Evolutionary conservation across 1,140 invertebrate genomes (phyloP), one percentile per base, ranked within the genome.

Genomic region (Lasaia peninsularis): DNA sequence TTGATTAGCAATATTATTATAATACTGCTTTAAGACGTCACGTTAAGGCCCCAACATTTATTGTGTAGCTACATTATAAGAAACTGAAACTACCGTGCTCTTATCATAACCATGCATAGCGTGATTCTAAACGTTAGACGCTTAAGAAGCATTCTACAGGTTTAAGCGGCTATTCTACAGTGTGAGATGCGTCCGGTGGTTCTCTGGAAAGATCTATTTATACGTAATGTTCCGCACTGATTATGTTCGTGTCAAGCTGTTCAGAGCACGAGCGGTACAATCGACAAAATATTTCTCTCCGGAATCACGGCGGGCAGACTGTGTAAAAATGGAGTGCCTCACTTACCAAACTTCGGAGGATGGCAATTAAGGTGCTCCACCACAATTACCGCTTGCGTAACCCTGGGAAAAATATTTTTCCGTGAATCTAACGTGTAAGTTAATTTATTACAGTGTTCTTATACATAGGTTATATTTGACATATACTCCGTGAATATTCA

Each of bases 331-430:
- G 86, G 86, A 88, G 86, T 83, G 83, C 86, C 86, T 86, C 83
- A 88, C 86, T 88, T 86, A 88, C 86, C 86, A 86, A 86, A 88
- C 82, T 85, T 84, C 81, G 77, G 81, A 81, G 74, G 86, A 88
- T 88, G 83, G 86, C 86, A 88, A 88, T 75, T 86, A 88, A 88
- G 86, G 86, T 86, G 77, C 86, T 88, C 86, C 86, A 88, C 86
- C 86, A 88, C 83, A 86, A 86, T 80, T 86, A 88, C 86, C 86
- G 86, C 86, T 86, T 86, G 86, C 86, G 86, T 86, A 88, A 88
- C 83, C 86, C 86, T 88, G 86, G 86, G 86, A 80, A 88, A 88
- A 88, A 88, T 88, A 88, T 88, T 88, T 80, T 86, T 88, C 83
- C 86, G 86, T 88, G 83, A 88, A 86, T 88, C 83, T 86, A 88